A percentile compares a stretch with the other conserved stretches of the same genome.
Evolutionary conservation across 2,888 invertebrate genomes (phyloP).

Genomic region (Monochamus alternatus): DNA sequence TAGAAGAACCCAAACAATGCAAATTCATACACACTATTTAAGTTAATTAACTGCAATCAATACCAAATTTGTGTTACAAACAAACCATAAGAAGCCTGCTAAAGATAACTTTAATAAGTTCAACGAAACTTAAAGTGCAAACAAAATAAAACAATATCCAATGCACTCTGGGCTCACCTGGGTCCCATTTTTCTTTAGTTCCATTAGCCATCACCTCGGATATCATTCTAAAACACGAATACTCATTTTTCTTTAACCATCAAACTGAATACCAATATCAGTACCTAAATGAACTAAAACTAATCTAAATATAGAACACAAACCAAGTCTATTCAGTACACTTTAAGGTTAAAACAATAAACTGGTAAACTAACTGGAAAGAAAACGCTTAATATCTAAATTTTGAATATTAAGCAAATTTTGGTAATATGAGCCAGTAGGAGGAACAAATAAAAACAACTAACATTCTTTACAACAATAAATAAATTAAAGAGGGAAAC

Average conservation of each 20-base stretch:
- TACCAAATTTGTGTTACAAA: neutral
- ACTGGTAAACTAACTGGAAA: conserved; percentile 5
- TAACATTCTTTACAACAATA: neutral
- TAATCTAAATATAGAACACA: conserved; percentile 43
- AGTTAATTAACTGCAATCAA: no score
- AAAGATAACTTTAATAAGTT: conserved; percentile 13
- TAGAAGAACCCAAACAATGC: no score
- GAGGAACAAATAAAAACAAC: conserved; percentile 8
- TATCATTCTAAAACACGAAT: conserved; percentile 71
- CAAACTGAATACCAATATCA: conserved; percentile 1
- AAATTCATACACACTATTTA: no score
- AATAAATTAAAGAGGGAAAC: neutral
- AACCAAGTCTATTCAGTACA: conserved; percentile 19
- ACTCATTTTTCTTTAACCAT: conserved; percentile 27
- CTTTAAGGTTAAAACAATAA: neutral
- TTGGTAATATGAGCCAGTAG: conserved; percentile 29
- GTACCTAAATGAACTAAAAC: conserved; percentile 28
- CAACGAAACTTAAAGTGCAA: conserved; percentile 37
- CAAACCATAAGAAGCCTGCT: conserved; percentile 7
- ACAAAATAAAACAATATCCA: conserved; percentile 41
- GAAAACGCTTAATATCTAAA: conserved; percentile 16
- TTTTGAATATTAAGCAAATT: conserved; percentile 33
- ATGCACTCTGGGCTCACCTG: conserved; percentile 71
- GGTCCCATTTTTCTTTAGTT: conserved; percentile 74
- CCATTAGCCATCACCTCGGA: conserved; percentile 76